Percentiles rank a stretch among this genome's conserved stretches.
Evolutionary conservation across 2,888 invertebrate species (phyloP).

Genomic region (Pemphredon lugubris): DNA sequence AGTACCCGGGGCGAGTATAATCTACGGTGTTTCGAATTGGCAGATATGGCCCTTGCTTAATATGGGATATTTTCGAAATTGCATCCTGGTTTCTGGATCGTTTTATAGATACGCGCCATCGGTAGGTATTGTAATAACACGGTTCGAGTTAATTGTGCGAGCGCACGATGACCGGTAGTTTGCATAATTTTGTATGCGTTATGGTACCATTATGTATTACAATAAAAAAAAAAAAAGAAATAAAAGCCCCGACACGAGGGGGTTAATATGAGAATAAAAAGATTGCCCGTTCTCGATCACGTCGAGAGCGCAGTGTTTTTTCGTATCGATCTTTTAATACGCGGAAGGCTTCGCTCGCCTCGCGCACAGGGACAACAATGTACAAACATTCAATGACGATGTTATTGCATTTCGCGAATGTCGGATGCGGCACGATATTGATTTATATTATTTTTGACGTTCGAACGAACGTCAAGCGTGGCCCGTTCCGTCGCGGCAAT

Average conservation of each 20-base stretch:
- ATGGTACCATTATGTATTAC: slow-evolving; percentile 25
- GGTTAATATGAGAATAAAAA: no score
- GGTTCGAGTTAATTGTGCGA: slow-evolving; percentile 35
- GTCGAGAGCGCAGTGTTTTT: background rate
- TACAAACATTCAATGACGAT: no score
- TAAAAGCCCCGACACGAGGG: no score
- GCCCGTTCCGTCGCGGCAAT: background rate
- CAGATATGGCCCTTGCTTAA: slow-evolving; percentile 26
- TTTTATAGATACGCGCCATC: slow-evolving; percentile 34
- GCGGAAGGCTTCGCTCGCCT: background rate
- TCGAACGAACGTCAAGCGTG: background rate
- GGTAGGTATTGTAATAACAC: slow-evolving; percentile 26
- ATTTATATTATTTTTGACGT: background rate
- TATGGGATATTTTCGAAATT: slow-evolving; percentile 41
- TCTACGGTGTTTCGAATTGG: slow-evolving; percentile 28
- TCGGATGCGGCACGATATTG: no score
- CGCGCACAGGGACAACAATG: no score
- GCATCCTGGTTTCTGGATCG: slow-evolving; percentile 36
- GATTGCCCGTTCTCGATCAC: no score
- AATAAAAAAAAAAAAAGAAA: background rate
- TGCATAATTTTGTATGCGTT: slow-evolving; percentile 48
- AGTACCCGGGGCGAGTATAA: no score
- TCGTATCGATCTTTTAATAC: background rate
- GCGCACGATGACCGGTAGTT: slow-evolving; percentile 39
- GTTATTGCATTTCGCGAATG: no score